Conservation (phyloP, 2,888 invertebrate species). For the Melipona bicolor region DNA sequence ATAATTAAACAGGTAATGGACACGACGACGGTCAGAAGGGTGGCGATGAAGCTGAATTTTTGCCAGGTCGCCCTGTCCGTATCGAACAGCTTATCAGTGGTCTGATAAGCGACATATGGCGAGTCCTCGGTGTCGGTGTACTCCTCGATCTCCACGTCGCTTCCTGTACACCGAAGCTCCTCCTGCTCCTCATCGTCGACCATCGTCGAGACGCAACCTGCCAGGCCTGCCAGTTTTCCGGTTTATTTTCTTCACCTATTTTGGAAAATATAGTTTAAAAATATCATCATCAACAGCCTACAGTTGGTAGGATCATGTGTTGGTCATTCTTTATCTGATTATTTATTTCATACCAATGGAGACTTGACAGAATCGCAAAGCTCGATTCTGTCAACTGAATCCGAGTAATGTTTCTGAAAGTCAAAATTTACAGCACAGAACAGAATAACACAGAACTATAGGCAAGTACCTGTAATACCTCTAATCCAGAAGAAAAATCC, state of each 20-base stretch:
- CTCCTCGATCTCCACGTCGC: slow-evolving; percentile 81
- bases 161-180: slow-evolving; percentile 78
- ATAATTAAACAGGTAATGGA: slow-evolving; percentile 85
- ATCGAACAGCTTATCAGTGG: slow-evolving; percentile 80
- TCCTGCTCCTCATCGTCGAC: slow-evolving; percentile 82
- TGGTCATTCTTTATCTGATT: neutral
- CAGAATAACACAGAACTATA: neutral
- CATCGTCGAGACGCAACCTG: slow-evolving; percentile 76
- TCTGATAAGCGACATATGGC: slow-evolving; percentile 78
- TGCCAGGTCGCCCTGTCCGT: slow-evolving; percentile 79
- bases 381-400: too few relatives aligned
- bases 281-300: too few relatives aligned
- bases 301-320: too few relatives aligned
- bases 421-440: too few relatives aligned
- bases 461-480: neutral
- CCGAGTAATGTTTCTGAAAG: too few relatives aligned
- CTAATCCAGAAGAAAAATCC: neutral
- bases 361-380: neutral
- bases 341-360: neutral
- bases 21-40: slow-evolving; percentile 83
- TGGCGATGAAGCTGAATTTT: slow-evolving; percentile 84
- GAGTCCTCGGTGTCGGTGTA: slow-evolving; percentile 81
- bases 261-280: neutral
- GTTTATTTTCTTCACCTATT: slow-evolving; percentile 11
- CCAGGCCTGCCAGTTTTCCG: slow-evolving; percentile 66